These are phyloP conservation scores for Artemia franciscana DNA, from an alignment of 1,140 invertebrate species.

Conservation along the genomic window DNA sequence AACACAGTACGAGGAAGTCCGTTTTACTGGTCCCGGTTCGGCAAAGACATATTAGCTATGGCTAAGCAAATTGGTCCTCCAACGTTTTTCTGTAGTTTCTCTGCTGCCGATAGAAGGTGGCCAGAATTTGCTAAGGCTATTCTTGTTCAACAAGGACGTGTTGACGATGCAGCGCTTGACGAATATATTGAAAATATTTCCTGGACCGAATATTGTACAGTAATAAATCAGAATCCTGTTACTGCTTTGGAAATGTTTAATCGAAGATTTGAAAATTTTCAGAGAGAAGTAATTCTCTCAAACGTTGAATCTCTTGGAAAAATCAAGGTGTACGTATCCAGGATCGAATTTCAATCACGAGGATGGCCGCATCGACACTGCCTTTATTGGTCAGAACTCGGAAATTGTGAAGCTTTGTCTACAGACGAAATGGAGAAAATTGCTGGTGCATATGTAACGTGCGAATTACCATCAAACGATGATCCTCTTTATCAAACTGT, in stretches of 20 bases:
- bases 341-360: not conserved
- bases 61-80: not conserved
- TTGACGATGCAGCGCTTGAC: not conserved
- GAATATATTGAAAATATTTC: not conserved
- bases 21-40: not conserved
- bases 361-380: not conserved
- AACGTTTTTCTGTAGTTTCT: not conserved
- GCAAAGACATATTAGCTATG: not conserved
- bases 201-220: not conserved
- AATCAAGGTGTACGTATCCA: not conserved
- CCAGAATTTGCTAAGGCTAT: not conserved
- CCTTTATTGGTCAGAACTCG: not conserved
- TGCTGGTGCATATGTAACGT: too few relatives aligned
- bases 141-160: not conserved
- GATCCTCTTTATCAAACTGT: too few relatives aligned
- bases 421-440: too few relatives aligned
- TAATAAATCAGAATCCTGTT: not conserved
- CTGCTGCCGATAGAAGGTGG: not conserved
- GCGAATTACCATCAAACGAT: too few relatives aligned
- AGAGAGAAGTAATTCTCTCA: too few relatives aligned
- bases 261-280: too few relatives aligned
- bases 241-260: too few relatives aligned
- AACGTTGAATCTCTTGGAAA: too few relatives aligned
- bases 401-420: not conserved
- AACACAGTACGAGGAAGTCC: not conserved